A percentile compares a stretch with the other conserved stretches of the same genome.
phyloP scores from a whole-genome alignment of 2,888 invertebrate genomes.

The Drosophila fungiperda region DNA sequence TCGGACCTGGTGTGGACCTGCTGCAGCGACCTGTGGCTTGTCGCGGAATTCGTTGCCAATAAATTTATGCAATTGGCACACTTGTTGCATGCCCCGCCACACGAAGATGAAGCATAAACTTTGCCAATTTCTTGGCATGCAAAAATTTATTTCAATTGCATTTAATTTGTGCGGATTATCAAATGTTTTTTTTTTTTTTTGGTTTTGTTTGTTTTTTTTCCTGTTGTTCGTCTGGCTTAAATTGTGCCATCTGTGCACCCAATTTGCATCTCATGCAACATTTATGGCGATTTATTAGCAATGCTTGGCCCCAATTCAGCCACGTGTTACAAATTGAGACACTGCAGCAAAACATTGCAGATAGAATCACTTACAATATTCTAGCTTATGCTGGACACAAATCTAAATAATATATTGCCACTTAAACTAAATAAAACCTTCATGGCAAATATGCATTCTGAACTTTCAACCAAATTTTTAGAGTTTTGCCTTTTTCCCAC shows the following conservation, averaged over 20 bases:
- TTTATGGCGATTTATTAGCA: slow-evolving; percentile 74
- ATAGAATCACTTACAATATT: background rate
- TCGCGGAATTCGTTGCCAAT: slow-evolving; percentile 70
- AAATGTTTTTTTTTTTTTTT: slow-evolving; percentile 23
- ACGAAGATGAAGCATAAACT: slow-evolving; percentile 21
- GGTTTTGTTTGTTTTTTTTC: slow-evolving; percentile 17
- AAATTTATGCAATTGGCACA: slow-evolving; percentile 77
- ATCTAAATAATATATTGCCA: background rate
- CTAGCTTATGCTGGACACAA: background rate
- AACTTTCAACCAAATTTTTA: background rate
- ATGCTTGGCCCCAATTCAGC: slow-evolving; percentile 50
- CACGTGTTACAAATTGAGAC: slow-evolving; percentile 36
- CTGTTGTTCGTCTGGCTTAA: slow-evolving; percentile 7
- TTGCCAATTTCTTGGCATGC: slow-evolving; percentile 65
- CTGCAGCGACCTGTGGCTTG: slow-evolving; percentile 36
- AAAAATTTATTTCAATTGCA: slow-evolving; percentile 78
- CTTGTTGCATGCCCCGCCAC: slow-evolving; percentile 65
- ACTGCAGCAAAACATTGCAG: background rate
- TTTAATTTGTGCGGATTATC: slow-evolving; percentile 76
- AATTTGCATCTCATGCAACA: slow-evolving; percentile 56
- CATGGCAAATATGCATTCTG: background rate
- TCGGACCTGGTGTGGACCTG: slow-evolving; percentile 18
- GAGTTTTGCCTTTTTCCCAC: background rate
- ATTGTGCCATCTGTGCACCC: slow-evolving; percentile 21
- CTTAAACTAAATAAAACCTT: background rate